A percentile compares a stretch with the other conserved stretches of the same genome.
Conservation (phyloP, 2,888 invertebrate genomes). For the Cephus rjabovi region DNA sequence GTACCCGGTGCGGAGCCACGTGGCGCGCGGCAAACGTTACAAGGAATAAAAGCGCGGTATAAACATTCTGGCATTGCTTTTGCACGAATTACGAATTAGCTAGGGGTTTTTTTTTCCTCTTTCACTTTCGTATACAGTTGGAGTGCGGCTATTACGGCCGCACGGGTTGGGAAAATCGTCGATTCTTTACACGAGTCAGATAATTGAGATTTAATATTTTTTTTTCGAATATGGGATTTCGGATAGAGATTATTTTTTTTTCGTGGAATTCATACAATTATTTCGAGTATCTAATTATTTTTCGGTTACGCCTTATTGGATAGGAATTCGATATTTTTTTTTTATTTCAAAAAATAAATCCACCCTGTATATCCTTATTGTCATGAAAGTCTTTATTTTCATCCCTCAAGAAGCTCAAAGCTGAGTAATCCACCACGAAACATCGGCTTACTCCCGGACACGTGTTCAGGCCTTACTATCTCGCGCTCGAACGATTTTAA, state of each 20-base stretch:
- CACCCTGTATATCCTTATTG: neutral
- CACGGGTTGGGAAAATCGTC: neutral
- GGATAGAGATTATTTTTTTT: neutral
- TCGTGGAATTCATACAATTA: neutral
- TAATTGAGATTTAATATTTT: neutral
- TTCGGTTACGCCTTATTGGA: neutral
- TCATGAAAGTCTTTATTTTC: neutral
- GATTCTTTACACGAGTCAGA: neutral
- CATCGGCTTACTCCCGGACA: slow-evolving; percentile 36
- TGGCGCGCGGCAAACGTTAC: slow-evolving; percentile 48
- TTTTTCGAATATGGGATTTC: neutral
- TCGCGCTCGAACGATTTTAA: slow-evolving; percentile 26
- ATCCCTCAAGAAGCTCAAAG: neutral
- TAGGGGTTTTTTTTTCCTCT: neutral
- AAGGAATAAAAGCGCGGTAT: slow-evolving; percentile 16
- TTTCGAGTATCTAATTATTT: neutral
- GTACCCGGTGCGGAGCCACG: slow-evolving; percentile 34
- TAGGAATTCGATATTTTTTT: neutral
- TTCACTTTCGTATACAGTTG: neutral
- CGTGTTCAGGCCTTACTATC: slow-evolving; percentile 18
- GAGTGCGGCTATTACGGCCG: neutral
- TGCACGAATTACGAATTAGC: neutral
- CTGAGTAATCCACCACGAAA: slow-evolving; percentile 32
- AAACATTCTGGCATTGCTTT: neutral
- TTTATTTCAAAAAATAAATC: neutral